Base-by-base conservation (phyloP, 2,888 invertebrate species). In the Clusia tigrina region DNA sequence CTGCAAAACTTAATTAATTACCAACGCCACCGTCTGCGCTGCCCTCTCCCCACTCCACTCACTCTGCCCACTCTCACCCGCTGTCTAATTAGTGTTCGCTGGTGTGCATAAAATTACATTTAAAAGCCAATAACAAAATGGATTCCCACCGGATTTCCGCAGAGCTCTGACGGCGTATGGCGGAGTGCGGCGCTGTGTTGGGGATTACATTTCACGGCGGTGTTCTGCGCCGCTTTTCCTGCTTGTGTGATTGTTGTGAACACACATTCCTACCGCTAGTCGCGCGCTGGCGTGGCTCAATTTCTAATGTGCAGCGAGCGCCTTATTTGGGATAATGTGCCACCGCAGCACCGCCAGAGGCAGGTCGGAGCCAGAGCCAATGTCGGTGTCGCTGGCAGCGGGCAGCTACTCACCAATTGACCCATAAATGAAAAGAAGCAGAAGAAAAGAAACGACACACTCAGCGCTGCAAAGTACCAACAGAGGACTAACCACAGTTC, bases 91-190 rank as follows among this genome's bases (percentile, higher is more conserved):
- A 65, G 63, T 38, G 26, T 23, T 24, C 22, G 37, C 23, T 2
- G 32, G 32, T 32, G 6, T 32, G 32, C 32, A 32, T 32, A 12
- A 32, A 32, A 32, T 32, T 32, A 32, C 12, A 6, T 32, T 32
- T 12, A 32, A 54, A 46, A 17, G 55, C 17, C 54, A 57, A 61
- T 42, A 56, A 63, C 53, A 77, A 74, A 77, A 76, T 74, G 76
- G 74, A 77, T 76, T 74, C 74, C 76, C 77, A 71, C 76, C 74
- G 74, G 74, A 74, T 77, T 74, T 74, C 74, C 74, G 42, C 42
- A 42, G 3, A 42, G 42, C 42, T 9, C n/a, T 15, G n/a, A 42
- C 42, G 9, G 32, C 12, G 12, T 12, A n/a, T n/a, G n/a, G n/a
- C n/a, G n/a, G n/a, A n/a, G 32, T 12, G 32, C 32, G 9, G 42